Evolutionary conservation across 2,888 invertebrate species (phyloP).

Genomic region (Archaeoteleia sp.): DNA sequence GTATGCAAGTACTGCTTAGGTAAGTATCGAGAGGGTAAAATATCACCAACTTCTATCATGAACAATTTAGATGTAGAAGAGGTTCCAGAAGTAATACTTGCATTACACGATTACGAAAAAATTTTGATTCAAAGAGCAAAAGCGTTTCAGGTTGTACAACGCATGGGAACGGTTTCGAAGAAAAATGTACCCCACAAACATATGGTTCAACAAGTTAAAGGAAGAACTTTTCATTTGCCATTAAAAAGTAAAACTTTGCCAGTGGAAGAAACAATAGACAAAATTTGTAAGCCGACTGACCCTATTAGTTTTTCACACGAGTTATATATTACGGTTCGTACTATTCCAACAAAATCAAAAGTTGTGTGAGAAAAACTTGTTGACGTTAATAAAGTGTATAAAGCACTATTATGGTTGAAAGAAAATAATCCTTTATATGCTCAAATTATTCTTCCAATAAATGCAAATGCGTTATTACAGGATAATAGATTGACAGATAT

Average conservation of each 20-base stretch:
- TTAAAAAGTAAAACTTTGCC: no score
- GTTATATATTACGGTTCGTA: constrained; percentile 62
- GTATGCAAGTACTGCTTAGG: no score
- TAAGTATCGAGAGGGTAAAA: no score
- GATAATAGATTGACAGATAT: constrained; percentile 3
- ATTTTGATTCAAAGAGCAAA: constrained; percentile 63
- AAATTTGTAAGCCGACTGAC: constrained; percentile 59
- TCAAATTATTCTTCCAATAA: no score
- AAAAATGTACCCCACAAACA: constrained; percentile 58
- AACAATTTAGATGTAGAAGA: no score
- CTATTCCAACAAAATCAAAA: constrained; percentile 60
- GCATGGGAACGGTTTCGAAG: constrained; percentile 62
- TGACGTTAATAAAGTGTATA: constrained; percentile 60
- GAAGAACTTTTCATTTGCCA: constrained; percentile 65
- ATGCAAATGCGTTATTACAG: constrained; percentile 25
- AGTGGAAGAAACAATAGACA: constrained; percentile 63
- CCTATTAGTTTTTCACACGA: constrained; percentile 61
- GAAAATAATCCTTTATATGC: constrained; percentile 58
- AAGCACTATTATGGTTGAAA: constrained; percentile 59
- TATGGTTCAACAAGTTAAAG: constrained; percentile 53
- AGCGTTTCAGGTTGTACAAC: constrained; percentile 65
- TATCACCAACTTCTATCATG: no score
- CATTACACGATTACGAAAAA: no score
- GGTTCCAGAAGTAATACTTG: no score
- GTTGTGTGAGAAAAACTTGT: constrained; percentile 61